Evolutionary conservation across 1,140 invertebrate genomes (phyloP).

Genomic region (Cepaea nemoralis): DNA sequence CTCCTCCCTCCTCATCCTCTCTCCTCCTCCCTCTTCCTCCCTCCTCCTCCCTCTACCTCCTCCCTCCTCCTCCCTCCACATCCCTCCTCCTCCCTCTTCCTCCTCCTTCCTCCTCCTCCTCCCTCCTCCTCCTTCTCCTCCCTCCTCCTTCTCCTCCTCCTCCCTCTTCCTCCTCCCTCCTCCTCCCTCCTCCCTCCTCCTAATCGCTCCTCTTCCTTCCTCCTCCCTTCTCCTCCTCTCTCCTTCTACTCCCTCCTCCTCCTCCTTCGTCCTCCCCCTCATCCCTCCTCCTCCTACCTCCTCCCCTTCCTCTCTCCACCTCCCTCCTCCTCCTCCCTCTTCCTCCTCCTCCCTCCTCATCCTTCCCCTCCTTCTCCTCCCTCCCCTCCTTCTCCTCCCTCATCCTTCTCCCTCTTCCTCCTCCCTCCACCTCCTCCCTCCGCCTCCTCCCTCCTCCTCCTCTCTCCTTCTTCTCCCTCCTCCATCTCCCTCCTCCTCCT

Average conservation of each 20-base stretch:
- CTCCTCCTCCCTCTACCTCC: not conserved
- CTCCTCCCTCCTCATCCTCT: too few species aligned
- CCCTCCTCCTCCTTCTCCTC: constrained; percentile 19
- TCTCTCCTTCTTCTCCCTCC: not conserved
- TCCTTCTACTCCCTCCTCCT: too few species aligned
- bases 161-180: constrained; percentile 14
- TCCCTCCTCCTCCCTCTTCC: constrained; percentile 12
- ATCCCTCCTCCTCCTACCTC: too few species aligned
- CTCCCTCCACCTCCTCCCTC: constrained; percentile 6
- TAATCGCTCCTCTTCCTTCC: too few species aligned
- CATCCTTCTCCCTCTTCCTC: too few species aligned
- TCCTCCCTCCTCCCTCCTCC: not conserved
- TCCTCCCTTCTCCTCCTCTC: not conserved
- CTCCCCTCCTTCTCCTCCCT: too few species aligned
- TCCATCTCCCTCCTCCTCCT: too few species aligned
- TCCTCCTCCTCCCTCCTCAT: not conserved
- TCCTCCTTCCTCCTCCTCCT: constrained; percentile 2
- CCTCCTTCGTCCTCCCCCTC: too few species aligned
- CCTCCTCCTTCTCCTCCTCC: constrained; percentile 17
- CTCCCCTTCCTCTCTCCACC: too few species aligned
- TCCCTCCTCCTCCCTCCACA: too few species aligned
- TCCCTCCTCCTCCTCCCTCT: not conserved
- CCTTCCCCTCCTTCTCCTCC: too few species aligned
- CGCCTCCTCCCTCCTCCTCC: too few species aligned
- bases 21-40: not conserved